phyloP scores from a whole-genome alignment of 2,113 vertebrate genomes.

The Pterocles burchelli region DNA sequence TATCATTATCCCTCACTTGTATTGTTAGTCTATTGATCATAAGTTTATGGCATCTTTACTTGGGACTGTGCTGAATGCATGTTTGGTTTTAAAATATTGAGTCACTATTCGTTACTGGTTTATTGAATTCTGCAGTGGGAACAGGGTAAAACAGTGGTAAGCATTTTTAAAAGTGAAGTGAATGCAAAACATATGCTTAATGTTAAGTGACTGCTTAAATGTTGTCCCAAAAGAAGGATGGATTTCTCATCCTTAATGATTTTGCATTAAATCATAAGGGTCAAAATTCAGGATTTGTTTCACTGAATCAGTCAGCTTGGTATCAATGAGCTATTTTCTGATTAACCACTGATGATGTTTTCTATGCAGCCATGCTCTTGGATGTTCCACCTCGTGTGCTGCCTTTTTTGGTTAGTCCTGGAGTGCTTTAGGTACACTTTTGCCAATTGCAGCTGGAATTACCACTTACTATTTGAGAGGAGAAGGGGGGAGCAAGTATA shows the following conservation, averaged over 20 bases:
- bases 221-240: neutral
- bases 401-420: neutral
- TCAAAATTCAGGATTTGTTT: neutral
- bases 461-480: neutral
- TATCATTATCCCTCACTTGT: neutral
- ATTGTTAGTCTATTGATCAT: neutral
- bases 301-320: neutral
- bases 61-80: neutral
- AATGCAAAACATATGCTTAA: neutral
- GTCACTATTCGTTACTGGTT: neutral
- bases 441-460: neutral
- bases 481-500: neutral
- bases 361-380: neutral
- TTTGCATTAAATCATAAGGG: neutral
- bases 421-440: neutral
- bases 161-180: neutral
- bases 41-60: neutral
- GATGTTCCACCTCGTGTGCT: neutral
- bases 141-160: neutral
- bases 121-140: neutral
- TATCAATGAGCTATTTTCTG: neutral
- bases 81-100: neutral
- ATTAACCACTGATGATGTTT: neutral
- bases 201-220: neutral
- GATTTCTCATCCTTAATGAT: neutral